These are phyloP conservation scores for Brachionus plicatilis DNA, from an alignment of 1,140 invertebrate species.

Conservation along the genomic window DNA sequence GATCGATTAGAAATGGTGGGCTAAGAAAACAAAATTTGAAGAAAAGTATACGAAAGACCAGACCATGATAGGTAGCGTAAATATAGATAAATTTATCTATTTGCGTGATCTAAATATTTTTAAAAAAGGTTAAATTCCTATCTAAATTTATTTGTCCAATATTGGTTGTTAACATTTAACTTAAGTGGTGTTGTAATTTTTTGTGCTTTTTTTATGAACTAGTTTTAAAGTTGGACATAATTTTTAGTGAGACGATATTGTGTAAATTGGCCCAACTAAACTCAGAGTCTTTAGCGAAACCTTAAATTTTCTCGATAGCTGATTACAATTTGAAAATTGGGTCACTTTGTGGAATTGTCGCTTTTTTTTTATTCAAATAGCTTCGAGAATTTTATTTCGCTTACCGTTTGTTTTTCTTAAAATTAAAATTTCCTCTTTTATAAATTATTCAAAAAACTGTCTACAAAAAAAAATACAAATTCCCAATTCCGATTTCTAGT, in stretches of 20 bases:
- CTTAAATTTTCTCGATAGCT: not conserved
- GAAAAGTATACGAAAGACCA: not conserved
- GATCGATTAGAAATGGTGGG: not conserved
- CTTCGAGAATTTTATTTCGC: not conserved
- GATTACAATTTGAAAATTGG: not conserved
- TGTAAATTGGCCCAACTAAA: not conserved
- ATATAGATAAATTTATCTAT: not conserved
- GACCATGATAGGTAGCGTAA: not conserved
- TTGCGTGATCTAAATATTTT: constrained; percentile 25
- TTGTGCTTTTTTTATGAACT: not conserved
- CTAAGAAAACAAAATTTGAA: not conserved
- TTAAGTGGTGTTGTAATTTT: not conserved
- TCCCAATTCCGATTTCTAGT: not conserved
- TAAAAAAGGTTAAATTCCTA: constrained; percentile 33
- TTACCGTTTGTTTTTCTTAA: not conserved
- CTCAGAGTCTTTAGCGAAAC: not conserved
- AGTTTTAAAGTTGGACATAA: not conserved
- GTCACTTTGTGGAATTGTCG: not conserved
- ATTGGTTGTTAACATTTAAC: not conserved
- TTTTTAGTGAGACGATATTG: not conserved
- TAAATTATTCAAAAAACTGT: not conserved
- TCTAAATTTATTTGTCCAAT: not conserved
- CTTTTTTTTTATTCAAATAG: not conserved
- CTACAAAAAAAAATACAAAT: not conserved
- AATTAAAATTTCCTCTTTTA: not conserved